Evolutionary conservation across 2,888 invertebrate genomes (phyloP), one percentile per base, ranked within the genome.

Genomic region (Philereme transversata): DNA sequence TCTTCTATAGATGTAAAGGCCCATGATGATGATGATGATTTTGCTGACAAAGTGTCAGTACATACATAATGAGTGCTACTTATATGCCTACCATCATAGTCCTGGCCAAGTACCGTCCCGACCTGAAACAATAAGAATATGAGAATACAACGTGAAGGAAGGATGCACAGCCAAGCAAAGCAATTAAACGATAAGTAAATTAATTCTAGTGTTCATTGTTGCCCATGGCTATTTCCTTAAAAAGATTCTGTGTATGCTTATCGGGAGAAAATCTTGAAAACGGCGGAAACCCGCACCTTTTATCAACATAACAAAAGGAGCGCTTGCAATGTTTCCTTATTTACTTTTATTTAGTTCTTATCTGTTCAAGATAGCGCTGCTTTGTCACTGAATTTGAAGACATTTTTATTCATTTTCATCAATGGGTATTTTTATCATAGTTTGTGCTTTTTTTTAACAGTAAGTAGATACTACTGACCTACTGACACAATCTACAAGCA

Each of bases 41-140:
- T n/a, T n/a, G 22, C 22, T 22, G 22, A 22, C 22, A 22, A 22
- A 22, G 3, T 22, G 22, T 22, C 22, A 22, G 22, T 22, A 22
- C 22, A 22, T 22, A 22, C 22, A 22, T 22, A 22, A 22, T 2
- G 22, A 22, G 22, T 22, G 22, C 22, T 22, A 22, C 22, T 51
- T 33, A 45, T 40, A 54, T 36, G 74, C 90, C 84, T 77, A 93
- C 93, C 93, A 77, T 93, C 93, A 76, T 93, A 93, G 77, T 93
- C 93, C 88, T 93, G 93, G 66, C 90, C 82, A 76, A 83, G 75
- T 67, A 75, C 84, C 62, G 83, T 75, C 70, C 77, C 84, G 69
- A 90, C 76, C 92, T 93, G 91, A 69, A 92, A 92, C 88, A 92
- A 90, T 82, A 81, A 85, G 77, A 83, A 87, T 87, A 82, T 82